Percentiles rank a stretch among this genome's conserved stretches.
Conservation (phyloP, 2,113 vertebrate genomes). For the Noctilio leporinus region DNA sequence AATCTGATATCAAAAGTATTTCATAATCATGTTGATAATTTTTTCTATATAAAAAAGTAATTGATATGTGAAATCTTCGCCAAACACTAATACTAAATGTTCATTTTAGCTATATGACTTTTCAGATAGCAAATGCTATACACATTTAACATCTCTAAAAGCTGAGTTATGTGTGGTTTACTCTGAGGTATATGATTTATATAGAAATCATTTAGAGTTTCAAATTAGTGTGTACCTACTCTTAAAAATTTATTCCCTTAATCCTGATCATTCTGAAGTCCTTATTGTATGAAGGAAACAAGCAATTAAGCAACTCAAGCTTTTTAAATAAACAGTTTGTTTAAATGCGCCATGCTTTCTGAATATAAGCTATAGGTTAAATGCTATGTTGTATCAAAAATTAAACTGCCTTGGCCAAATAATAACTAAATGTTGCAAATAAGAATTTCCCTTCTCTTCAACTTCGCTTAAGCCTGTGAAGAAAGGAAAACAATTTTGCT, state of each 20-base stretch:
- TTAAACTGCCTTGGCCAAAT: conserved; percentile 49
- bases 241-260: conserved; percentile 17
- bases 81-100: not conserved
- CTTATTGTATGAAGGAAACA: not conserved
- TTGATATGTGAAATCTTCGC: conserved; percentile 9
- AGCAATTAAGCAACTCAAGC: not conserved
- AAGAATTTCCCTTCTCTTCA: conserved; percentile 26
- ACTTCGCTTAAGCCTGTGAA: conserved; percentile 24
- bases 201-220: conserved; percentile 28
- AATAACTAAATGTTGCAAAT: conserved; percentile 58
- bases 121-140: not conserved
- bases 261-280: not conserved
- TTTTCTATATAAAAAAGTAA: not conserved
- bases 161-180: not conserved
- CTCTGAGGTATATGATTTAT: not conserved
- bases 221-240: not conserved
- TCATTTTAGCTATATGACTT: conserved; percentile 10
- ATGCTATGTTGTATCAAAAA: conserved; percentile 15
- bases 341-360: conserved; percentile 35
- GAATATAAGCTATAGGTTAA: conserved; percentile 16
- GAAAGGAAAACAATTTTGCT: not conserved
- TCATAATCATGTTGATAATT: not conserved
- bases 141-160: conserved; percentile 41
- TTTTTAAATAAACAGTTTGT: not conserved
- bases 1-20: conserved; percentile 38